These are phyloP conservation scores for Telenomus remus DNA, from an alignment of 1,140 invertebrate genomes.

Conservation along the genomic window DNA sequence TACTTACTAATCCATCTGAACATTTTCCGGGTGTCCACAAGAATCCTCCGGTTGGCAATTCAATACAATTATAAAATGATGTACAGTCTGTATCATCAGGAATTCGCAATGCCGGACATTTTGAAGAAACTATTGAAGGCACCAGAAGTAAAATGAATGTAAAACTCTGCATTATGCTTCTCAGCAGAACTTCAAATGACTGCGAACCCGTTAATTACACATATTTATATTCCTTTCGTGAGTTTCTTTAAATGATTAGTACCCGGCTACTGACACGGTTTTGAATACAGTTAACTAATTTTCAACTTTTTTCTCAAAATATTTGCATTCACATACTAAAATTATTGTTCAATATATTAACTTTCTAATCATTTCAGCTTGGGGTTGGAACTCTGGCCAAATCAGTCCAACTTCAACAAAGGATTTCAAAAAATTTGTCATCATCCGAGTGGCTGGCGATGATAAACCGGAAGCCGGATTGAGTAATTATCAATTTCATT, in stretches of 20 bases:
- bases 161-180: constrained; percentile 41
- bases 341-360: no score
- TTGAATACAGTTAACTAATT: constrained; percentile 62
- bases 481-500: constrained; percentile 60
- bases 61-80: constrained; percentile 75
- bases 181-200: no score
- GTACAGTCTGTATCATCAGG: constrained; percentile 74
- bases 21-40: constrained; percentile 76
- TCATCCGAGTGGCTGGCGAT: constrained; percentile 78
- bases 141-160: constrained; percentile 40
- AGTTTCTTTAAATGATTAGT: constrained; percentile 58
- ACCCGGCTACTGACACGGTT: constrained; percentile 58
- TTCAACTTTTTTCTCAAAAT: constrained; percentile 25
- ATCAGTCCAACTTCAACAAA: constrained; percentile 78
- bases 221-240: constrained; percentile 55
- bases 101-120: constrained; percentile 73
- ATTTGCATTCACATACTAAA: no score
- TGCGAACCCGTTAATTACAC: constrained; percentile 42
- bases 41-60: constrained; percentile 70
- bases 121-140: constrained; percentile 42
- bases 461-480: constrained; percentile 74
- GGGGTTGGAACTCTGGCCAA: constrained; percentile 79
- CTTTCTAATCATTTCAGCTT: no score
- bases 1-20: constrained; percentile 71
- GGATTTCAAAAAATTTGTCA: constrained; percentile 82